Evolutionary conservation across 2,113 vertebrate genomes (phyloP).

Genomic region (Sylvilagus bachmani): DNA sequence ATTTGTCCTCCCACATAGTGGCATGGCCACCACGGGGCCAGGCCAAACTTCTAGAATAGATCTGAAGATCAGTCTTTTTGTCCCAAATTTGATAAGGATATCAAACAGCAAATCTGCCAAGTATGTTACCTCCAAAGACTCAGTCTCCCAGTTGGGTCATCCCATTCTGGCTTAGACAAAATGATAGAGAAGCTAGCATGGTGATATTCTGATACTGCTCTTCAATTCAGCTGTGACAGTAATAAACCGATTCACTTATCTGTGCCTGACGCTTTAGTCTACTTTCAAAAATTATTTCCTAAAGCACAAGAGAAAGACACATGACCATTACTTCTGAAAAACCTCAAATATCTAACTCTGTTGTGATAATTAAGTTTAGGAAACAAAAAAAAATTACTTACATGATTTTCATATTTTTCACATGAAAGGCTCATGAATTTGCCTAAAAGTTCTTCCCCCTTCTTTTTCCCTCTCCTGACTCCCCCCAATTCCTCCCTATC

Average conservation of each 20-base stretch:
- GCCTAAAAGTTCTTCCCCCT: neutral
- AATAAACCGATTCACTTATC: neutral
- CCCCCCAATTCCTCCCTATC: neutral
- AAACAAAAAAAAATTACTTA: neutral
- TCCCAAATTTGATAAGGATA: neutral
- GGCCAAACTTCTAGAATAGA: neutral
- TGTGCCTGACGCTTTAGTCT: neutral
- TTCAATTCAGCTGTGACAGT: neutral
- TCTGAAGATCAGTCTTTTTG: neutral
- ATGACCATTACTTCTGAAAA: conserved; percentile 1
- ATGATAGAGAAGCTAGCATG: neutral
- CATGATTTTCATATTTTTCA: neutral
- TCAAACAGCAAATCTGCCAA: neutral
- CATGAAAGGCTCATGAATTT: neutral
- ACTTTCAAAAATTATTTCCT: conserved; percentile 58
- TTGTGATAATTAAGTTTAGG: neutral
- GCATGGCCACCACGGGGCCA: neutral
- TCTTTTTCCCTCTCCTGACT: neutral
- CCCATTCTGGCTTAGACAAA: neutral
- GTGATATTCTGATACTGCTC: neutral
- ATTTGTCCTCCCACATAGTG: neutral
- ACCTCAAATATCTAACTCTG: neutral
- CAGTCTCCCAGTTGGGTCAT: neutral
- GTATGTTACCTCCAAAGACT: neutral
- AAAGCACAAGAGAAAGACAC: neutral